A percentile compares a stretch with the other conserved stretches of the same genome.
phyloP scores from a whole-genome alignment of 2,113 vertebrate genomes.

The Microcebus jonahi region DNA sequence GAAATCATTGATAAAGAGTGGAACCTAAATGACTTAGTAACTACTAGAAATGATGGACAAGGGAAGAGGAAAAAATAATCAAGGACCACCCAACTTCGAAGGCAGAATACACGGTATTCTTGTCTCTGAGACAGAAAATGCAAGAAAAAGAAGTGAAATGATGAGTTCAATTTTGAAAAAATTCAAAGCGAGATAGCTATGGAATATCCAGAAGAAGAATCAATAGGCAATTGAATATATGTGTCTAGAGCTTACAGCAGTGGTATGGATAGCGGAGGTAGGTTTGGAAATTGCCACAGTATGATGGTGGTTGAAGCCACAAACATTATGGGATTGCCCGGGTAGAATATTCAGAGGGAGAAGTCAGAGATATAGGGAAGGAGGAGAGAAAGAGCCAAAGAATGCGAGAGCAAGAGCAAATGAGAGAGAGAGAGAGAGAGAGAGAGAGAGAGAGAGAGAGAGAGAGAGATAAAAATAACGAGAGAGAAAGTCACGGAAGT shows the following conservation, averaged over 20 bases:
- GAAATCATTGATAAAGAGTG: not conserved
- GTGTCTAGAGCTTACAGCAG: not conserved
- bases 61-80: not conserved
- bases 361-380: not conserved
- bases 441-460: no score
- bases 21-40: not conserved
- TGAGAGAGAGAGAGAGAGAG: not conserved
- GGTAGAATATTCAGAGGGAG: not conserved
- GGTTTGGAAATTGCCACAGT: not conserved
- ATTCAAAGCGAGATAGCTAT: not conserved
- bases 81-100: not conserved
- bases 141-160: not conserved
- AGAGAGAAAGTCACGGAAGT: no score
- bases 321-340: not conserved
- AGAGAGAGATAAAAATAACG: no score
- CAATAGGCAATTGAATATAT: not conserved
- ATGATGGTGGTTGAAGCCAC: not conserved
- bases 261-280: not conserved
- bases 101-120: not conserved
- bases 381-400: not conserved
- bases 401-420: not conserved
- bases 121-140: not conserved
- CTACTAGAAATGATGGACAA: not conserved
- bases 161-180: slow-evolving; percentile 15
- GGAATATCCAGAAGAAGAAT: not conserved